Conservation (phyloP, 2,888 invertebrate species). For the Synergus laeviventris region DNA sequence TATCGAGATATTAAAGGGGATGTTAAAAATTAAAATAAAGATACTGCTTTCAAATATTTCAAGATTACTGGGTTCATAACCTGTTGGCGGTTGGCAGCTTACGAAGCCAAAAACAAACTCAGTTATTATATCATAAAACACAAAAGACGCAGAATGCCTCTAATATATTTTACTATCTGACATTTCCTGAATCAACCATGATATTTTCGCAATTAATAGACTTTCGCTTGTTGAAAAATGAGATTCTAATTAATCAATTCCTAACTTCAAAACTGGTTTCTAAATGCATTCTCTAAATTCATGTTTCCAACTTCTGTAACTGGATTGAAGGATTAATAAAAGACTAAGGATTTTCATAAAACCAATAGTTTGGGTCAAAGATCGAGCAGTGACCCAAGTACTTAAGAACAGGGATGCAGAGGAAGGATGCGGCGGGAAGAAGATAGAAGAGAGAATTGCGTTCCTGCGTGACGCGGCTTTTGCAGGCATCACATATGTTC, state of each 20-base stretch:
- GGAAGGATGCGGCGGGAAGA: not conserved
- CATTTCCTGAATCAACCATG: too few species aligned
- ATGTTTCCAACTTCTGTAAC: too few species aligned
- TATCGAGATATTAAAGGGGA: not conserved
- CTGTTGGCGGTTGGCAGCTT: not conserved
- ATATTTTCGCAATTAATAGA: too few species aligned
- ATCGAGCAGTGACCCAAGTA: constrained; percentile 13
- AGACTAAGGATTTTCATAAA: not conserved
- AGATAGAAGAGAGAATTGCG: constrained; percentile 50
- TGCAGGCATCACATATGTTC: constrained; percentile 71
- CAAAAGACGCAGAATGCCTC: too few species aligned
- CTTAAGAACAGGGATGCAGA: not conserved
- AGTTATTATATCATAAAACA: too few species aligned
- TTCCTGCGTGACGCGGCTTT: constrained; percentile 71
- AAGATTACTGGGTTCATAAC: not conserved
- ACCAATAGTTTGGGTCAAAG: not conserved
- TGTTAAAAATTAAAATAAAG: not conserved
- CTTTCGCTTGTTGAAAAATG: not conserved
- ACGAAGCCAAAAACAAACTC: too few species aligned
- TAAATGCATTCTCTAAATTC: too few species aligned
- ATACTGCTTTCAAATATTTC: not conserved
- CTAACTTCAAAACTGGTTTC: not conserved
- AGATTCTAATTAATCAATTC: not conserved
- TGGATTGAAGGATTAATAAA: not conserved
- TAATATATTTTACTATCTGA: too few species aligned